These are phyloP conservation scores for Hypsibius dujardini DNA, from an alignment of 1,140 invertebrate genomes.

Conservation along the genomic window DNA sequence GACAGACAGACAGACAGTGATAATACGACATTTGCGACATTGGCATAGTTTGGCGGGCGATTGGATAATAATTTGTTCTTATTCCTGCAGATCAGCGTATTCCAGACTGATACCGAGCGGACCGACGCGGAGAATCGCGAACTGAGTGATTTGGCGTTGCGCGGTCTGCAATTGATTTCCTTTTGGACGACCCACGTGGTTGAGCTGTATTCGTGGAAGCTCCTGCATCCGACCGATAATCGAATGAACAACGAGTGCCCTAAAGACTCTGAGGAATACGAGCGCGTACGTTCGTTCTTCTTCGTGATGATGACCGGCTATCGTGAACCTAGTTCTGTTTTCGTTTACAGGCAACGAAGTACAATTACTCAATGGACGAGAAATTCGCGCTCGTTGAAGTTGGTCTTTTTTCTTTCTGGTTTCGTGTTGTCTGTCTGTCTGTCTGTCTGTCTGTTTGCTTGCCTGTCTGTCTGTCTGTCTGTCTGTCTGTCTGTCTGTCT, in stretches of 20 bases:
- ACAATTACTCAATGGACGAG: constrained; percentile 93
- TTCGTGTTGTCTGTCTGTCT: too few species aligned
- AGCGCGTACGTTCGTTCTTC: constrained; percentile 47
- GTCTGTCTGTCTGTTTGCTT: too few species aligned
- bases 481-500: too few species aligned
- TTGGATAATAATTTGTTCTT: not conserved
- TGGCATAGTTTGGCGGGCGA: too few species aligned
- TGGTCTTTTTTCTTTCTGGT: too few species aligned
- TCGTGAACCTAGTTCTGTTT: constrained; percentile 17
- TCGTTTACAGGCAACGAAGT: constrained; percentile 62
- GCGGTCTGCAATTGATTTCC: constrained; percentile 77
- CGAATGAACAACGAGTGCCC: constrained; percentile 89
- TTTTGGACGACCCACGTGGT: constrained; percentile 94
- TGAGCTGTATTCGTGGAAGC: constrained; percentile 93
- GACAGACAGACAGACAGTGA: too few species aligned
- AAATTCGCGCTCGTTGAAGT: constrained; percentile 96
- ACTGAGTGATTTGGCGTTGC: constrained; percentile 69
- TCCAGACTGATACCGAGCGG: constrained; percentile 46
- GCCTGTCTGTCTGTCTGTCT: too few species aligned
- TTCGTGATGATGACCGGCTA: too few species aligned
- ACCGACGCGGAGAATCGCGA: constrained; percentile 82
- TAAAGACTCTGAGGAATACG: constrained; percentile 94
- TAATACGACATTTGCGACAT: too few species aligned
- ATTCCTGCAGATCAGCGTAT: constrained; percentile 25
- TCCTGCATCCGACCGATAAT: constrained; percentile 91